Conservation (phyloP, 1,140 invertebrate genomes). For the Homarus americanus region DNA sequence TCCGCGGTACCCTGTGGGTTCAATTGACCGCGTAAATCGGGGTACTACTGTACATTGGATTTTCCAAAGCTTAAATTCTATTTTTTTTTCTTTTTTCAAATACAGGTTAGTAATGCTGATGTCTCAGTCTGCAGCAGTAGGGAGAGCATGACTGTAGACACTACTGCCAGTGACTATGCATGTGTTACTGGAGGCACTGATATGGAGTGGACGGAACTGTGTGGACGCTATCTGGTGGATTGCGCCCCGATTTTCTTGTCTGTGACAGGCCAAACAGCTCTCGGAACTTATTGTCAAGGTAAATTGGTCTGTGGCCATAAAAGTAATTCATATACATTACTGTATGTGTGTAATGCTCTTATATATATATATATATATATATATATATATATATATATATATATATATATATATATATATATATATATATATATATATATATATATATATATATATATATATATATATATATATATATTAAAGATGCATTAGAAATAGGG, state of each 20-base stretch:
- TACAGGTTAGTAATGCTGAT: constrained; percentile 24
- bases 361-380: no score
- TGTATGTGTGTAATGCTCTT: no score
- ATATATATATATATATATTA: no score
- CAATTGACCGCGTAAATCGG: no score
- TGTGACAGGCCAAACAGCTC: not conserved
- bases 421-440: no score
- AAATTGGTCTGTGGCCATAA: not conserved
- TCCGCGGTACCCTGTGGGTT: no score
- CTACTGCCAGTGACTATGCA: not conserved
- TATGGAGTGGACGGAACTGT: not conserved
- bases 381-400: no score
- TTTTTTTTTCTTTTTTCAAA: not conserved
- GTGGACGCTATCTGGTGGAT: constrained; percentile 12
- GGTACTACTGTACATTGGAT: no score
- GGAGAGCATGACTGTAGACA: constrained; percentile 3
- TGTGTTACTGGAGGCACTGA: not conserved
- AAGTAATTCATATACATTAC: no score
- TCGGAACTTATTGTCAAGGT: not conserved
- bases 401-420: no score
- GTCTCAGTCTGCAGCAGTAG: constrained; percentile 36
- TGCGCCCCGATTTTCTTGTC: constrained; percentile 45
- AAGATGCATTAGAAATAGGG: no score
- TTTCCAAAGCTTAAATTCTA: not conserved
- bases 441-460: no score